Evolutionary conservation across 2,888 invertebrate genomes (phyloP), one percentile per base, ranked within the genome.

Genomic region (Aphodius granarius): DNA sequence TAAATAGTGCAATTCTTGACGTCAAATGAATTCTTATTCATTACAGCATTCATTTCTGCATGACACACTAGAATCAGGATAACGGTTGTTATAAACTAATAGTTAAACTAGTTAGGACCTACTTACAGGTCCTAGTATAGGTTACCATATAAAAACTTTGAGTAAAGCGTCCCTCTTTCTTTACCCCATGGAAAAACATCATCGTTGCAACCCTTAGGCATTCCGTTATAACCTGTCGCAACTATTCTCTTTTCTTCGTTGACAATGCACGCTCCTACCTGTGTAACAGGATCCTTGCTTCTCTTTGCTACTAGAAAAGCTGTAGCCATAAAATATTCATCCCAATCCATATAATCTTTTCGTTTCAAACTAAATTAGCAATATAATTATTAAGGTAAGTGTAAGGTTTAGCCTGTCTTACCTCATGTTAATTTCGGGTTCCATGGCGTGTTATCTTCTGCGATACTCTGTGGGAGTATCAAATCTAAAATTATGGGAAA

Each of bases 241-340:
- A 99, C 94, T 82, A 99, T 95, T 86, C 92, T 93, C 66, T 96
- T 95, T 0, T 94, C 92, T 23, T 90, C 86, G 83, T 97, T 95
- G 0, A 98, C 97, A 82, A 99, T 94, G 84, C 98, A 98, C 5
- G 98, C 97, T 3, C 99, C 99, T 17, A 97, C 97, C 90, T 98
- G 97, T 2, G 94, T 94, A 73, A 88, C 89, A 0, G 98, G 98
- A 88, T 99, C 99, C 88, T 99, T 99, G 84, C 98, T 98, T 74
- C 98, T 89, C 88, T 96, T 94, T 0, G 97, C 95, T 0, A 97
- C 94, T 21, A 99, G 88, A 83, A 97, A 92, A 2, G 98, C 97
- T 6, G 93, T 91, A 0, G 95, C 94, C 98, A 99, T 98, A 85
- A 98, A 99, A 87, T 97, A 98, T 80, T 99, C 98, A 76, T 93